A percentile compares a stretch with the other conserved stretches of the same genome.
These are phyloP conservation scores for Drosophila pectinifera DNA, from an alignment of 1,140 invertebrate species.

Conservation along the genomic window DNA sequence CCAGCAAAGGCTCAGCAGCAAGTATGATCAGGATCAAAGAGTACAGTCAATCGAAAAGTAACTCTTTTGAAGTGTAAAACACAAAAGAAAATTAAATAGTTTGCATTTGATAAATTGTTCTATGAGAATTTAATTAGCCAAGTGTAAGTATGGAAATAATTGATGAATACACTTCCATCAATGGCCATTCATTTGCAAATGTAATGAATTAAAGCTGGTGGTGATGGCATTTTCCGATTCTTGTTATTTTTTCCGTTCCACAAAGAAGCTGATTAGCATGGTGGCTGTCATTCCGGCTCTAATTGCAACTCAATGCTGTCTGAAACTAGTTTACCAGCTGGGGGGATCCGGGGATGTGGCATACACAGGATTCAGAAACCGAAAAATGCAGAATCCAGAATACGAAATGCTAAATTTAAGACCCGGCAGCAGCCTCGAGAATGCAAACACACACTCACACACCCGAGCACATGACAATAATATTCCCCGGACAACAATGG, in stretches of 20 bases:
- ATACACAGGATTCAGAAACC: background rate
- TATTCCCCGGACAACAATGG: conserved; percentile 47
- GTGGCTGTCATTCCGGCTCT: conserved; percentile 5
- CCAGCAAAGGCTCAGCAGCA: background rate
- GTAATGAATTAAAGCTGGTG: too few relatives aligned
- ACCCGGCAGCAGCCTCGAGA: conserved; percentile 9
- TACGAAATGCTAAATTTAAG: conserved; percentile 28
- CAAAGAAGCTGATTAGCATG: conserved; percentile 12
- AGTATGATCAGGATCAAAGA: background rate
- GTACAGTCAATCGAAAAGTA: background rate
- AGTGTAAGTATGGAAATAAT: too few relatives aligned
- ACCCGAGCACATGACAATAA: conserved; percentile 32
- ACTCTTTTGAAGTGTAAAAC: background rate
- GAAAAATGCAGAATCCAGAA: conserved; percentile 5
- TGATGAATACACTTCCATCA: too few relatives aligned
- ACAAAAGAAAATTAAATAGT: too few relatives aligned
- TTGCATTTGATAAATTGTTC: too few relatives aligned
- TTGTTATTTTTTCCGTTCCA: background rate
- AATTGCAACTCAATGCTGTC: conserved; percentile 19
- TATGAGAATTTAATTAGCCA: background rate
- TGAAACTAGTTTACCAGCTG: background rate
- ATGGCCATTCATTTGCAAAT: background rate
- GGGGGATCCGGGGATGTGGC: background rate
- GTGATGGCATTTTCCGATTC: too few relatives aligned
- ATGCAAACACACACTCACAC: conserved; percentile 11